Evolutionary conservation across 2,888 invertebrate genomes (phyloP), one percentile per base, ranked within the genome.

Genomic region (Crioceris asparagi): DNA sequence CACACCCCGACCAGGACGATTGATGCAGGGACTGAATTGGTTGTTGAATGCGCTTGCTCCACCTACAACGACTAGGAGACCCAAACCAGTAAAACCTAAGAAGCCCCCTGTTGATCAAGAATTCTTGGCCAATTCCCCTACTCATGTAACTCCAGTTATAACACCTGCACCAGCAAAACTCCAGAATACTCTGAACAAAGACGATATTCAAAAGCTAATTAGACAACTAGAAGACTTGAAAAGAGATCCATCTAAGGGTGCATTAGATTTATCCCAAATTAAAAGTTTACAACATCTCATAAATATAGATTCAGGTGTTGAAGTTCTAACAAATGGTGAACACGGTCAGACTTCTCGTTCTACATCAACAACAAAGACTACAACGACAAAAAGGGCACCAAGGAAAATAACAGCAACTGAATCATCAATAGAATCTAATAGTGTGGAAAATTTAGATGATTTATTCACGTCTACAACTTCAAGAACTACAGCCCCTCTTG

Each of bases 11-110:
- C 46, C 68, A 57, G 61, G 65, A 44, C 51, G 58, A 17, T 32
- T 64, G 4, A 57, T 61, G 54, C 61, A 61, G 49, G 61, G 65
- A 14, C 42, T 66, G 7, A 62, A 58, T 39, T 65, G 65, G 64
- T 45, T 66, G 10, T 44, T 65, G 4, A 63, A 60, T 40, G 57
- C 59, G 25, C 50, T 64, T n/a, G 56, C 55, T 19, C 52, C 51
- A 6, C 51, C 58, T 34, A 47, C 54, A 4, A 45, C 40, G 34
- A 31, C 40, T 2, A 30, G 38, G 2, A 50, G 41, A 31, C 44
- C 52, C n/a, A 52, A 47, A 37, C 47, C 53, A 5, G 48, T 46
- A 31, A 46, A 55, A 12, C 46, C 51, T 4, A 47, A 47, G 23
- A 46, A 45, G 25, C 50, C 46, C 6, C 42, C 42, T 12, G 44